A percentile compares a stretch with the other conserved stretches of the same genome.
Evolutionary conservation across 2,888 invertebrate genomes (phyloP).

Genomic region (Drepanosiphum platanoidis): DNA sequence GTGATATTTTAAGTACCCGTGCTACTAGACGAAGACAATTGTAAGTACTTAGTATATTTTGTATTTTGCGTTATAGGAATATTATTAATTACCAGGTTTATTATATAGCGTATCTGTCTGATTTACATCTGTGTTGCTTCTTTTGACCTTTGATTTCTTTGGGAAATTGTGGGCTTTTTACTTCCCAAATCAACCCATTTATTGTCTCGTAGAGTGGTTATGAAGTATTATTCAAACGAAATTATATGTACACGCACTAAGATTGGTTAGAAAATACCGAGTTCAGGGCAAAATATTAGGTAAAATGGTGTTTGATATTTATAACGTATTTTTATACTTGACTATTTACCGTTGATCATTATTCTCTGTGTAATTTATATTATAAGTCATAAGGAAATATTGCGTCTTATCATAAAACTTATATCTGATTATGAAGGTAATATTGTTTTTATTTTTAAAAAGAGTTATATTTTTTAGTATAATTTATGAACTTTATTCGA

Average conservation of each 20-base stretch:
- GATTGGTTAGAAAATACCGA: background rate
- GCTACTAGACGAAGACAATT: background rate
- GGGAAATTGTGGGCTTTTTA: background rate
- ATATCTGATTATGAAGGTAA: background rate
- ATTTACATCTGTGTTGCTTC: background rate
- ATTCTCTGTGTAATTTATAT: too few species aligned
- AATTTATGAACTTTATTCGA: background rate
- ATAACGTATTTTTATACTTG: too few species aligned
- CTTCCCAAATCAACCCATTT: too few species aligned
- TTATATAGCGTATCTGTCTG: background rate
- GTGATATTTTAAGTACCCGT: background rate
- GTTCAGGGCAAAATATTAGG: background rate
- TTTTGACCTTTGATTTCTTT: background rate
- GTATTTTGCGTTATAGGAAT: background rate
- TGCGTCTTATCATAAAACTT: background rate
- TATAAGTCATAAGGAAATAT: too few species aligned
- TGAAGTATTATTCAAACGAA: too few species aligned
- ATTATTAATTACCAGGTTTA: background rate
- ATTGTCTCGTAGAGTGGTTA: background rate
- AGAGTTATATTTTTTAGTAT: background rate
- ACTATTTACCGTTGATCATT: too few species aligned
- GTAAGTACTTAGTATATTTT: conserved; percentile 17
- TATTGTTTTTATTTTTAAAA: too few species aligned
- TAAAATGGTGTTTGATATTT: too few species aligned
- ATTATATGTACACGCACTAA: background rate